phyloP scores from a whole-genome alignment of 2,797 vertebrate genomes.

The Poeciliopsis turneri region DNA sequence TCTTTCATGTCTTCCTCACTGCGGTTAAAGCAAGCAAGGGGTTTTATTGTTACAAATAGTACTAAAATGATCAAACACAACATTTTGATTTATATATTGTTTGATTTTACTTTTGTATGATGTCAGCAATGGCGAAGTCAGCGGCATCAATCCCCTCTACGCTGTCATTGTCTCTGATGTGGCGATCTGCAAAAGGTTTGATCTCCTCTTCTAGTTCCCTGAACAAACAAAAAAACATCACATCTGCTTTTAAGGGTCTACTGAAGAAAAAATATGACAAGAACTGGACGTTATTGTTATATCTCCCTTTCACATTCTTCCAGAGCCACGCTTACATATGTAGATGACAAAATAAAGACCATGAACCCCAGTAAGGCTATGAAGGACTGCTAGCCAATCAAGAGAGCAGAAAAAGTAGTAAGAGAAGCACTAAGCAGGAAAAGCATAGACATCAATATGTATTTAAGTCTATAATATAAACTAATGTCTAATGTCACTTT shows the following conservation, averaged over 20 bases:
- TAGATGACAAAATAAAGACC: no score
- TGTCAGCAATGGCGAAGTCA: constrained; percentile 65
- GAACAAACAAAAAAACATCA: constrained; percentile 10
- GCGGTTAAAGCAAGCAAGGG: constrained; percentile 3
- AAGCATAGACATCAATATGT: no score
- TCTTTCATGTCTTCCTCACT: constrained; percentile 74
- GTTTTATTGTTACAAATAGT: not conserved
- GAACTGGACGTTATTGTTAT: not conserved
- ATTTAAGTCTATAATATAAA: no score
- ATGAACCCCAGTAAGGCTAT: no score
- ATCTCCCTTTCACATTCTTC: not conserved
- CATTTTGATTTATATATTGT: not conserved
- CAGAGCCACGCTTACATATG: not conserved
- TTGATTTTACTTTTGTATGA: constrained; percentile 66
- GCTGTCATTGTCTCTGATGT: constrained; percentile 64
- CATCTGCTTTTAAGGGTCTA: not conserved
- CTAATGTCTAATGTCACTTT: no score
- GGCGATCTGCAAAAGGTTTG: constrained; percentile 25
- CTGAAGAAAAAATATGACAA: not conserved
- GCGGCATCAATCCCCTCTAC: constrained; percentile 62
- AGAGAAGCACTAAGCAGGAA: no score
- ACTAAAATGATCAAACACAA: not conserved
- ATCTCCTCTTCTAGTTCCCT: constrained; percentile 67
- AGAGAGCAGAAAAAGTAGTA: no score
- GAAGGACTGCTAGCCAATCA: no score